Base-by-base conservation (phyloP, 2,888 invertebrate species). In the Alitta virens region DNA sequence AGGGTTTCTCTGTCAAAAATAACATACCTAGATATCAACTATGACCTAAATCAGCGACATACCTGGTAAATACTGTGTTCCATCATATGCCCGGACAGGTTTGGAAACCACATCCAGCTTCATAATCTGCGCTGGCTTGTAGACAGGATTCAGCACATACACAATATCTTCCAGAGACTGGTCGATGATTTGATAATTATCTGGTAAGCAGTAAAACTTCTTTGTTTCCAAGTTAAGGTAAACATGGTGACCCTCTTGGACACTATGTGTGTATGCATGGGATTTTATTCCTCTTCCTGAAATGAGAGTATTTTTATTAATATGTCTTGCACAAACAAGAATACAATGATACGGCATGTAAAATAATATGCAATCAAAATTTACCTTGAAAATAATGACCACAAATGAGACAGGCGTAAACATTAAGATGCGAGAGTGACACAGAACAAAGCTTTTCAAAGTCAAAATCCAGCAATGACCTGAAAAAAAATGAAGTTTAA, bases 391-490 rank as follows among this genome's bases (percentile, higher is more conserved):
- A 99, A 80, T 99, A 99, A 84, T 99, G 99, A 23, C 99, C 99
- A 83, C 99, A 99, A 0, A 99, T 94, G 64, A 99, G 86, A 79
- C 99, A 99, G 7, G 99, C 99, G 82, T 99, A 99, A 38, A 99
- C 98, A 86, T 99, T 99, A 72, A 99, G 95, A 76, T 99, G 89
- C 0, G 98, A 98, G 66, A 99, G 82, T 0, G 98, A 98, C 42
- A 99, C 91, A 0, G 98, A 98, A 80, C 99, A 99, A 25, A 99
- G 83, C 82, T 99, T 99, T 83, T 99, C 99, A 85, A 99, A 99
- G 84, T 99, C 99, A 85, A 99, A 99, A 84, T 99, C 99, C 65
- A 99, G 83, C 65, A 96, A 89, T 74, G 94, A 93, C 58, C 85
- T 85, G 72, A 60, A 77, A 33, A 33, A 33, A 33, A 33, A 12